phyloP scores from a whole-genome alignment of 2,797 vertebrate genomes.

The Botia kubotai region DNA sequence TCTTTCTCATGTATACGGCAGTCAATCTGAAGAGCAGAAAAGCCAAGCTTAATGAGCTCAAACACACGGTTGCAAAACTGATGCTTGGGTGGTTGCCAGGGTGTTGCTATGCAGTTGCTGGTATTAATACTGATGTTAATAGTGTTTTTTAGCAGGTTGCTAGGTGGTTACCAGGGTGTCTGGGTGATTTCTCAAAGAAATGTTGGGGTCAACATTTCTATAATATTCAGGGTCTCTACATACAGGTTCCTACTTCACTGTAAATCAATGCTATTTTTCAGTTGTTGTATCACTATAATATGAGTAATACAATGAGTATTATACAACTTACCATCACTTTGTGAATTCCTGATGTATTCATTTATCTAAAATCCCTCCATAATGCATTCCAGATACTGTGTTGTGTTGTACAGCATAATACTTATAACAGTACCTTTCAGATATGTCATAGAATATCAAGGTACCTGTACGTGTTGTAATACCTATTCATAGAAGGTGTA shows the following conservation, averaged over 20 bases:
- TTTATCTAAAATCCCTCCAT: not conserved
- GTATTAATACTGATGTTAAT: not conserved
- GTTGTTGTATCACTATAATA: not conserved
- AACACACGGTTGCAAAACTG: too few species aligned
- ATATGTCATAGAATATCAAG: too few species aligned
- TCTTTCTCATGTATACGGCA: constrained; percentile 76
- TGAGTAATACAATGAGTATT: not conserved
- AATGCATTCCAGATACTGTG: not conserved
- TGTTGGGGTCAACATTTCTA: too few species aligned
- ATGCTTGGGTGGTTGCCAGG: not conserved
- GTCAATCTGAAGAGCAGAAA: constrained; percentile 69
- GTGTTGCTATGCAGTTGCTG: not conserved
- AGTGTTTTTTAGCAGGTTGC: not conserved
- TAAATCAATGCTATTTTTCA: not conserved
- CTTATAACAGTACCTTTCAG: too few species aligned
- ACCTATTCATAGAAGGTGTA: not conserved
- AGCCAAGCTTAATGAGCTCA: constrained; percentile 59
- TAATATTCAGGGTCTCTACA: not conserved
- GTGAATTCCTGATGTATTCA: not conserved
- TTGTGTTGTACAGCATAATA: not conserved
- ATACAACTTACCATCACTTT: not conserved
- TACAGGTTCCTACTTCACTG: too few species aligned
- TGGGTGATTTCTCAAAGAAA: too few species aligned
- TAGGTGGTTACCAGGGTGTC: not conserved
- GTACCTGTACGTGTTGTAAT: not conserved